phyloP scores from a whole-genome alignment of 2,797 vertebrate species.

The Ctenopoma multispine region DNA sequence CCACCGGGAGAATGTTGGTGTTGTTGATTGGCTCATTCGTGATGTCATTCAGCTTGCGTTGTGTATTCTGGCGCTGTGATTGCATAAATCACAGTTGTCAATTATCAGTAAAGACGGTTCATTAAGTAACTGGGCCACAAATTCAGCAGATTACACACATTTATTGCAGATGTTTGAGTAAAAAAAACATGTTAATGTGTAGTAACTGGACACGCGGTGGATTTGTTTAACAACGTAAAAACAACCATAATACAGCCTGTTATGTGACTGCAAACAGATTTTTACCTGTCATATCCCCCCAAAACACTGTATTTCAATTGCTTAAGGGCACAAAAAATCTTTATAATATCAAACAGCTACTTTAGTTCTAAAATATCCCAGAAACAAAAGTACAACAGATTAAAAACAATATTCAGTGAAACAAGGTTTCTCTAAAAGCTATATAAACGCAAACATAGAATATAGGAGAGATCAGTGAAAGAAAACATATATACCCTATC shows the following conservation, averaged over 20 bases:
- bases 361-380: conserved; percentile 5
- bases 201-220: background rate
- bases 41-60: background rate
- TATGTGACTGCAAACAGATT: background rate
- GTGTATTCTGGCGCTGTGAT: conserved; percentile 42
- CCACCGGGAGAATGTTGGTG: conserved; percentile 13
- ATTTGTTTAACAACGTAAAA: background rate
- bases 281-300: too few relatives aligned
- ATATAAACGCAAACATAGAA: background rate
- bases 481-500: conserved; percentile 13
- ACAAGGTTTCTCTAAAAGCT: background rate
- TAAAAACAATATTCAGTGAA: background rate
- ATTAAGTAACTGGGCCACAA: conserved; percentile 39
- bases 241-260: background rate
- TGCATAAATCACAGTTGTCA: conserved; percentile 39
- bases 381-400: background rate
- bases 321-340: conserved; percentile 20
- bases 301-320: background rate
- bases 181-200: background rate
- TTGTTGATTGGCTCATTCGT: conserved; percentile 61
- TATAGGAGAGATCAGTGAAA: background rate
- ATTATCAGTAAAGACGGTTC: conserved; percentile 3
- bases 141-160: conserved; percentile 24
- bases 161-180: conserved; percentile 10
- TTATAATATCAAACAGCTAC: conserved; percentile 15